phyloP scores from a whole-genome alignment of 1,140 invertebrate genomes.

The Geopemphigus sp. region DNA sequence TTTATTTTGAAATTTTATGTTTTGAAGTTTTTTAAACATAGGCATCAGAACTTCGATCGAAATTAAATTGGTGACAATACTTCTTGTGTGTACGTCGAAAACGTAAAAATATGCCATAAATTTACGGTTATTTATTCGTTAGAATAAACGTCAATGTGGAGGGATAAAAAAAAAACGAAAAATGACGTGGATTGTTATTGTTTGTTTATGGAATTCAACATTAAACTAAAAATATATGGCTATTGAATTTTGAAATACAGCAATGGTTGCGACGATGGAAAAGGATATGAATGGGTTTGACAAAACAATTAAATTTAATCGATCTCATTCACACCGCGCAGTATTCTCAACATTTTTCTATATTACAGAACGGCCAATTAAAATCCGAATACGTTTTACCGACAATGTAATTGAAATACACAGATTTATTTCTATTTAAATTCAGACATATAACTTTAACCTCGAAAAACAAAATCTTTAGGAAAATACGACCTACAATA shows the following conservation, averaged over 20 bases:
- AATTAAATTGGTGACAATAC: too few relatives aligned
- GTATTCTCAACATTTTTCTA: not conserved
- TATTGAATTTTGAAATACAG: too few relatives aligned
- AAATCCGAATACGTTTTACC: not conserved
- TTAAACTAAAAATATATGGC: too few relatives aligned
- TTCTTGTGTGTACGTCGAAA: not conserved
- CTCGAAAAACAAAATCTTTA: too few relatives aligned
- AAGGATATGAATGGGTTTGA: not conserved
- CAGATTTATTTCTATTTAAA: too few relatives aligned
- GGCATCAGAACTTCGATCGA: too few relatives aligned
- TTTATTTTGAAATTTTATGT: too few relatives aligned
- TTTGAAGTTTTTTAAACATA: too few relatives aligned
- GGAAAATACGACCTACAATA: too few relatives aligned
- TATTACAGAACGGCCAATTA: conserved; percentile 12
- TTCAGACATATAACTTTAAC: too few relatives aligned
- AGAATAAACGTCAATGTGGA: not conserved
- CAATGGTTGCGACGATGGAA: not conserved
- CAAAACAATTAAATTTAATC: conserved; percentile 17
- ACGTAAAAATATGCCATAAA: not conserved
- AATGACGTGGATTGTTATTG: not conserved
- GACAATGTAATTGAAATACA: too few relatives aligned
- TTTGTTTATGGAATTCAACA: conserved; percentile 2
- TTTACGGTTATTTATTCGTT: not conserved
- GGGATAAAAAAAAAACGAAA: not conserved
- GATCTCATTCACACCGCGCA: not conserved